phyloP scores from a whole-genome alignment of 2,888 invertebrate species.

The Cryptocheilus praepositus region DNA sequence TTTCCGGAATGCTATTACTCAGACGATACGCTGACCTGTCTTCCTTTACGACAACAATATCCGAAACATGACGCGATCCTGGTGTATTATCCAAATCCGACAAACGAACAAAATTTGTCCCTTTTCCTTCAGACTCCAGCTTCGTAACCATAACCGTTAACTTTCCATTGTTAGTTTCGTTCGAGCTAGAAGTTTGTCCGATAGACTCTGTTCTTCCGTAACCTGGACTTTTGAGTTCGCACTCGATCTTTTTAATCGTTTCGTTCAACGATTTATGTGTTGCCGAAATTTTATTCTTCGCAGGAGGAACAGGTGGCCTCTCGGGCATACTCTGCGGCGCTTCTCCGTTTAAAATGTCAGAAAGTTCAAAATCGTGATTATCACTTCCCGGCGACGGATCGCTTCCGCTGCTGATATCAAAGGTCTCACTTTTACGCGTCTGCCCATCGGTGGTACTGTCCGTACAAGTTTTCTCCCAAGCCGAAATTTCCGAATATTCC shows the following conservation, averaged over 20 bases:
- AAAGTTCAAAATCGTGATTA: slow-evolving; percentile 65
- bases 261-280: slow-evolving; percentile 67
- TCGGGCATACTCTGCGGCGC: slow-evolving; percentile 36
- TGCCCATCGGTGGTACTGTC: slow-evolving; percentile 65
- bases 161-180: slow-evolving; percentile 49
- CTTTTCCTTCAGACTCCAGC: slow-evolving; percentile 69
- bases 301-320: slow-evolving; percentile 44
- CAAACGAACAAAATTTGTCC: slow-evolving; percentile 82
- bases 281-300: slow-evolving; percentile 60
- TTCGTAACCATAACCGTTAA: slow-evolving; percentile 72
- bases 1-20: slow-evolving; percentile 83
- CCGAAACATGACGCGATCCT: slow-evolving; percentile 75
- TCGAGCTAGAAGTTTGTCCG: slow-evolving; percentile 23
- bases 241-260: slow-evolving; percentile 69
- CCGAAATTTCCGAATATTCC: slow-evolving; percentile 65
- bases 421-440: slow-evolving; percentile 70
- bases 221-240: slow-evolving; percentile 63
- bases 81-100: slow-evolving; percentile 86
- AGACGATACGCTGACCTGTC: slow-evolving; percentile 76
- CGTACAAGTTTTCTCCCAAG: slow-evolving; percentile 69
- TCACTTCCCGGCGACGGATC: slow-evolving; percentile 67
- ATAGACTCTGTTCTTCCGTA: slow-evolving; percentile 37
- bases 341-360: slow-evolving; percentile 59
- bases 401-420: slow-evolving; percentile 70
- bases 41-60: slow-evolving; percentile 55